Conservation (phyloP, 2,113 vertebrate species). For the Bubalus kerabau region DNA sequence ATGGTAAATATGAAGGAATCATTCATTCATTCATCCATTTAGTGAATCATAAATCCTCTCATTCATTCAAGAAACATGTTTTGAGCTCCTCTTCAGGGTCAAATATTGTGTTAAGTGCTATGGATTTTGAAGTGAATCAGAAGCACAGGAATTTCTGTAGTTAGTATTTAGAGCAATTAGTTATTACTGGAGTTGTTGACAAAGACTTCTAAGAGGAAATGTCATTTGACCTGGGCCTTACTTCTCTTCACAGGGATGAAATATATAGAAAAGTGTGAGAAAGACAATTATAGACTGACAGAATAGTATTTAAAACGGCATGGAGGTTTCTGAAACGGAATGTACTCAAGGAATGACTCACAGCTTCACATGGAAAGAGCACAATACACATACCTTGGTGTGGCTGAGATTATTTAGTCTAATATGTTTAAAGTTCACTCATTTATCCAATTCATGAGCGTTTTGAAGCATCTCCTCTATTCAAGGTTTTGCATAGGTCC, state of each 20-base stretch:
- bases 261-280: not conserved
- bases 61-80: not conserved
- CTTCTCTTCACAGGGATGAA: not conserved
- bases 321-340: not conserved
- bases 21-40: not conserved
- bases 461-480: not conserved
- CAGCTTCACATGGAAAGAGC: not conserved
- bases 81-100: not conserved
- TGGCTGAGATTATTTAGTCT: not conserved
- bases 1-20: not conserved
- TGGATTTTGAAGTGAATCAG: conserved; percentile 3
- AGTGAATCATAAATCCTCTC: not conserved
- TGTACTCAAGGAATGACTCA: not conserved
- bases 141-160: not conserved
- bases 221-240: not conserved
- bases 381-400: not conserved
- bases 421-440: not conserved
- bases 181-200: conserved; percentile 3
- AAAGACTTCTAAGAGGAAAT: conserved; percentile 11
- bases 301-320: not conserved
- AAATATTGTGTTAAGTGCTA: not conserved
- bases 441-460: not conserved
- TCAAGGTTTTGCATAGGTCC: not conserved
- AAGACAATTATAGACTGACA: not conserved
- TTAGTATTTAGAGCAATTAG: not conserved